Conservation (phyloP, 2,113 vertebrate genomes). For the Lepus europaeus region DNA sequence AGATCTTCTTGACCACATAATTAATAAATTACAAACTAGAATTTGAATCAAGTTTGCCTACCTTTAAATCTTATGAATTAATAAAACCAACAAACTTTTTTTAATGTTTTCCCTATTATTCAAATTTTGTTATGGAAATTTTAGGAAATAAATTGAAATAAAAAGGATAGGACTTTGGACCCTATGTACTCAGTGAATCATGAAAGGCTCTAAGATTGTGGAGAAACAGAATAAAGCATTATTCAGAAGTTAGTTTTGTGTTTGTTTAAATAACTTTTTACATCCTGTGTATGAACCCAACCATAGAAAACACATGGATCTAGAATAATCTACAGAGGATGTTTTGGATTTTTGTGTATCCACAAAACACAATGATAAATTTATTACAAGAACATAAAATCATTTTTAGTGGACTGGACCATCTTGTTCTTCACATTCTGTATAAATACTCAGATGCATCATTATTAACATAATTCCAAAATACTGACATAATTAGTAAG, state of each 20-base stretch:
- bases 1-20: not conserved
- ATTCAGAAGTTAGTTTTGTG: not conserved
- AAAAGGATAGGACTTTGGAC: not conserved
- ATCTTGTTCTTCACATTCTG: not conserved
- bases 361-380: not conserved
- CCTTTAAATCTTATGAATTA: constrained; percentile 14
- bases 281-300: not conserved
- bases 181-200: not conserved
- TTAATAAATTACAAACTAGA: not conserved
- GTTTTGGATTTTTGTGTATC: not conserved
- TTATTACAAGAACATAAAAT: not conserved
- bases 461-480: not conserved
- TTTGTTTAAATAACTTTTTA: not conserved
- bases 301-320: not conserved
- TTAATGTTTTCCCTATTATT: constrained; percentile 3
- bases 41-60: not conserved
- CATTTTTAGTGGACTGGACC: not conserved
- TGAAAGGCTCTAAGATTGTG: not conserved
- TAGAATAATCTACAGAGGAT: not conserved
- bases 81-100: not conserved
- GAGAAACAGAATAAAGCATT: not conserved
- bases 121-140: not conserved
- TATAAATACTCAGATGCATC: not conserved
- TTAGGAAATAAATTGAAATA: not conserved
- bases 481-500: not conserved